Percentiles rank a stretch among this genome's conserved stretches.
These are phyloP conservation scores for Galerucella nymphaeae DNA, from an alignment of 2,888 invertebrate genomes.

Conservation along the genomic window DNA sequence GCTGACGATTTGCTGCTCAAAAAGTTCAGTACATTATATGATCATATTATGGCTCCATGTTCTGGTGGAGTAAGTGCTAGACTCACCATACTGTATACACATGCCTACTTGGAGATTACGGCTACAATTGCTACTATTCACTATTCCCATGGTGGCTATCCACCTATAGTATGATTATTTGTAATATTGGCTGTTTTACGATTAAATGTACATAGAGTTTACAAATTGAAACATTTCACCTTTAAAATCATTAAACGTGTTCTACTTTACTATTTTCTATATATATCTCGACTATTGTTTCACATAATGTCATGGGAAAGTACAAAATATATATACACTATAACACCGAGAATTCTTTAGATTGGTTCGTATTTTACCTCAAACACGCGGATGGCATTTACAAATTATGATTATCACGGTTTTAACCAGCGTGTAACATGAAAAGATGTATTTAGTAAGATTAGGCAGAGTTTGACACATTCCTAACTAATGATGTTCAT, in stretches of 20 bases:
- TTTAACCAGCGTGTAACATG: slow-evolving; percentile 23
- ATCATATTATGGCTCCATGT: no score
- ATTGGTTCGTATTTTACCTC: background rate
- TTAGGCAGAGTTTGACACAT: slow-evolving; percentile 16
- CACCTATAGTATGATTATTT: no score
- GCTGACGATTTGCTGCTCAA: no score
- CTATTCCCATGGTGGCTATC: no score
- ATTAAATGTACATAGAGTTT: no score
- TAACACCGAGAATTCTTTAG: background rate
- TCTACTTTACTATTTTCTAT: background rate
- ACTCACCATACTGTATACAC: no score
- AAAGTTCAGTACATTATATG: no score
- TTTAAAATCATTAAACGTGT: background rate
- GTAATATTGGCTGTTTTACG: no score
- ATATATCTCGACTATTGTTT: background rate
- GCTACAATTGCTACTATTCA: no score
- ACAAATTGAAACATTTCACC: background rate
- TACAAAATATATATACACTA: background rate
- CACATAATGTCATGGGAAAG: slow-evolving; percentile 8
- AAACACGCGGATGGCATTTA: slow-evolving; percentile 21
- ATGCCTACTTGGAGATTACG: no score
- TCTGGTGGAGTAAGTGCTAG: no score
- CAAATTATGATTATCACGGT: slow-evolving; percentile 19
- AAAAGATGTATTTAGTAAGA: slow-evolving; percentile 16
- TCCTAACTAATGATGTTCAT: background rate